Evolutionary conservation across 2,888 invertebrate species (phyloP).

Genomic region (Congeria kusceri): DNA sequence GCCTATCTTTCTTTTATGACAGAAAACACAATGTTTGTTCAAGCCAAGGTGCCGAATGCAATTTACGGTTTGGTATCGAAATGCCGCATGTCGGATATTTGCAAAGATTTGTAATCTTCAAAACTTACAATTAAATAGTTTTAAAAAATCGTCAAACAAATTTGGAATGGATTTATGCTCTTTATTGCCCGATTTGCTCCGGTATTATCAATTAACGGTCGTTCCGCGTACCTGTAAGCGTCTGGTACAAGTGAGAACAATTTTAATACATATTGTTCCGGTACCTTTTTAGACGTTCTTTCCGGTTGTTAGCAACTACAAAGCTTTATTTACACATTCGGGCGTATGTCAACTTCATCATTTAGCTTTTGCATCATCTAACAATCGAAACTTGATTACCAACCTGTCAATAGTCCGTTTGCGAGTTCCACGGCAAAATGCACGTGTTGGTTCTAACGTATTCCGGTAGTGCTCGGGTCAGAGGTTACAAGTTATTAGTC

Average conservation of each 20-base stretch:
- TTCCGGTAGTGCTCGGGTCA: background rate
- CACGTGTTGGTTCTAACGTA: background rate
- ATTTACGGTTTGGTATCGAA: constrained; percentile 15
- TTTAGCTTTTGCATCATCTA: too few relatives aligned
- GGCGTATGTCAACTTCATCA: too few relatives aligned
- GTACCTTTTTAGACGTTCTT: too few relatives aligned
- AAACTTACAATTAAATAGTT: constrained; percentile 19
- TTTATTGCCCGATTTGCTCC: too few relatives aligned
- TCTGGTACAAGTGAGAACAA: constrained; percentile 6
- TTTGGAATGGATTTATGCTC: background rate
- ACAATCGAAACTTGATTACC: too few relatives aligned
- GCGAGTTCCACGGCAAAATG: background rate
- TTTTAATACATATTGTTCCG: too few relatives aligned
- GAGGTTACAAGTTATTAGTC: constrained; percentile 4
- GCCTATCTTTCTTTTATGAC: constrained; percentile 27
- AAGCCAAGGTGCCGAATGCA: constrained; percentile 30
- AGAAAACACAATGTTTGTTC: constrained; percentile 22
- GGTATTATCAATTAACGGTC: too few relatives aligned
- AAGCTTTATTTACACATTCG: too few relatives aligned
- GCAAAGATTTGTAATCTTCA: constrained; percentile 4
- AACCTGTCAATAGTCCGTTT: too few relatives aligned
- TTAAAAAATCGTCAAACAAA: constrained; percentile 32
- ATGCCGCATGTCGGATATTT: background rate
- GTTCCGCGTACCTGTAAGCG: too few relatives aligned
- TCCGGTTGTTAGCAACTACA: too few relatives aligned